Base-by-base conservation (phyloP, 2,113 vertebrate species). In the Garra rufa region DNA sequence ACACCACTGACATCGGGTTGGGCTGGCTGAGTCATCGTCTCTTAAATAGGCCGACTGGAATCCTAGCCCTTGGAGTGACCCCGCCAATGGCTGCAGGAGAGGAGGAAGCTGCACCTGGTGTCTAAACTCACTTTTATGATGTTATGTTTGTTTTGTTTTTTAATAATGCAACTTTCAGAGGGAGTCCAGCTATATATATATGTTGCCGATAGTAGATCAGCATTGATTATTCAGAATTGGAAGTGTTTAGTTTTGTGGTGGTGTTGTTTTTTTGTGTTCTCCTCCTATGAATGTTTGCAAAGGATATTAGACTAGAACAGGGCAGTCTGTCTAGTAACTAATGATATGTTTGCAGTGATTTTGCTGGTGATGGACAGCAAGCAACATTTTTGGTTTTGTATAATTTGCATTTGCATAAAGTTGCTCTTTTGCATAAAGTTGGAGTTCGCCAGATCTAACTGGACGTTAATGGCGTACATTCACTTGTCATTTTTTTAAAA, bases 11-110 rank as follows among this genome's bases (percentile, higher is more conserved):
- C 43, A 74, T 73, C 17, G 76, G 76, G 87, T 79, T 84, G 83
- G 87, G 83, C 85, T 38, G 81, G 79, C 86, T 92, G 88, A 94
- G 91, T 94, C 92, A 93, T 88, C 21, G 14, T 34, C 24, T 83
- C 26, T 34, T 87, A 88, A 89, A 91, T 87, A 82, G 76, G 84
- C 75, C 59, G 85, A 89, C 88, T 85, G 88, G 90, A 92, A 92
- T 91, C 81, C 89, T 86, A 86, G 69, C 77, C 89, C 78, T 86
- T 43, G 81, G n/a, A 75, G 46, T 88, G 88, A 91, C 86, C 84
- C 78, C 88, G 86, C 87, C 88, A 88, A 83, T 24, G 87, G 76
- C 87, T 80, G 78, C 83, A 43, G 75, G 1, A 85, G 81, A 61
- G 85, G 85, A 87, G 86, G 85, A 86, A 73, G 24, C 84, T 87